Evolutionary conservation across 1,140 invertebrate species (phyloP).

Genomic region (Apis florea): DNA sequence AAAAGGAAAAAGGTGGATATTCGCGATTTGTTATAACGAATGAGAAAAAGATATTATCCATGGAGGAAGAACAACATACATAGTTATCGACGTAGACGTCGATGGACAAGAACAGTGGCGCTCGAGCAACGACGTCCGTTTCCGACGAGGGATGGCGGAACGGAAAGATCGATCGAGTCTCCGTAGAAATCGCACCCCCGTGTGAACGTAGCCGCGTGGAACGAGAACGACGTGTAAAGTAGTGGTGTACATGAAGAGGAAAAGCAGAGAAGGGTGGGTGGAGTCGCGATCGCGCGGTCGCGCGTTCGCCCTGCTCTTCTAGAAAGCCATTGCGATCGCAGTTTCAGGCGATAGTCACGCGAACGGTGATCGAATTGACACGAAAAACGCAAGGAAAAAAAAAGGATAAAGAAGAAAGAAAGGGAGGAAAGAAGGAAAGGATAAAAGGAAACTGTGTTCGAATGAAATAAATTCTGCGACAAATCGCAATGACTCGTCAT

Average conservation of each 20-base stretch:
- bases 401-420: neutral
- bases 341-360: constrained; percentile 10
- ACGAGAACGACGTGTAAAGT: neutral
- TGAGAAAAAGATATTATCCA: neutral
- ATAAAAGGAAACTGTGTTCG: neutral
- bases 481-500: constrained; percentile 18
- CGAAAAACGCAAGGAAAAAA: neutral
- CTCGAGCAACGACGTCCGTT: neutral
- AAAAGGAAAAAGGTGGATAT: no score
- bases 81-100: constrained; percentile 21
- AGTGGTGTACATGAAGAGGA: neutral
- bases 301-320: neutral
- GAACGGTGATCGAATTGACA: neutral
- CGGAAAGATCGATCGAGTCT: constrained; percentile 5
- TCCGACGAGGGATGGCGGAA: constrained; percentile 37
- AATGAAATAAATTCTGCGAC: neutral
- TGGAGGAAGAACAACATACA: neutral
- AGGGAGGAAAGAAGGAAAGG: neutral
- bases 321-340: neutral
- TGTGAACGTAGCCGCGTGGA: neutral
- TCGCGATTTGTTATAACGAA: neutral
- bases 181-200: constrained; percentile 17
- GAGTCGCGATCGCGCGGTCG: constrained; percentile 16
- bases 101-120: neutral
- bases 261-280: constrained; percentile 21